These are phyloP conservation scores for Sminthurides aquaticus DNA, from an alignment of 2,888 invertebrate species.

Conservation along the genomic window DNA sequence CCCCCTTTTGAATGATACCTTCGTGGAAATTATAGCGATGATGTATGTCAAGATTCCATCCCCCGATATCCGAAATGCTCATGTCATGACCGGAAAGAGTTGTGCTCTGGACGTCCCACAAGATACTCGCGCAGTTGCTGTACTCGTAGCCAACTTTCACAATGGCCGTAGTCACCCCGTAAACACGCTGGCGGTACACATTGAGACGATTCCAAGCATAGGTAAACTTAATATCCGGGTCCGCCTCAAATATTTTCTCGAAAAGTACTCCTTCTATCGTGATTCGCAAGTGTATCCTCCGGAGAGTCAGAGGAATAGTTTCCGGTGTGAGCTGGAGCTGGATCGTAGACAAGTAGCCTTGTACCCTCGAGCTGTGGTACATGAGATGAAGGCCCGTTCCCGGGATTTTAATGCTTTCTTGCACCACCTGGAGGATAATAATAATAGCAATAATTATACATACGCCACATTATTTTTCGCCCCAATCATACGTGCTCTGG, in stretches of 20 bases:
- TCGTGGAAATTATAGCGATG: conserved; percentile 90
- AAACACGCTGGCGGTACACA: conserved; percentile 91
- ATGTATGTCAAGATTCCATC: conserved; percentile 96
- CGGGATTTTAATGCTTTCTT: conserved; percentile 88
- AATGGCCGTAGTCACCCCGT: conserved; percentile 88
- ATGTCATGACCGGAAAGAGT: conserved; percentile 92
- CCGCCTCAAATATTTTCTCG: conserved; percentile 89
- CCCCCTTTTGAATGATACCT: conserved; percentile 93
- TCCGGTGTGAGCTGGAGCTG: conserved; percentile 84
- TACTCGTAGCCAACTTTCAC: conserved; percentile 96
- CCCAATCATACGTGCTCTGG: background rate
- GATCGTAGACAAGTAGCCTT: conserved; percentile 87
- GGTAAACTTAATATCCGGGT: conserved; percentile 91
- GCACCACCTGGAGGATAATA: conserved; percentile 84
- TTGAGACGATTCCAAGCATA: conserved; percentile 96
- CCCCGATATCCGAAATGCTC: conserved; percentile 93
- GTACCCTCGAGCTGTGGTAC: conserved; percentile 89
- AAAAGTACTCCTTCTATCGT: conserved; percentile 91
- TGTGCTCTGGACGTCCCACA: conserved; percentile 94
- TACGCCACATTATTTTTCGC: background rate
- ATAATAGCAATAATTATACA: conserved; percentile 5
- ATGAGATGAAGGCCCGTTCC: conserved; percentile 92
- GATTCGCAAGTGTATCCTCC: conserved; percentile 83
- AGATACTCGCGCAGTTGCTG: conserved; percentile 78
- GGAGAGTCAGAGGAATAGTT: conserved; percentile 67